These are phyloP conservation scores for Ursus arctos DNA, from an alignment of 2,113 vertebrate genomes.

Conservation along the genomic window DNA sequence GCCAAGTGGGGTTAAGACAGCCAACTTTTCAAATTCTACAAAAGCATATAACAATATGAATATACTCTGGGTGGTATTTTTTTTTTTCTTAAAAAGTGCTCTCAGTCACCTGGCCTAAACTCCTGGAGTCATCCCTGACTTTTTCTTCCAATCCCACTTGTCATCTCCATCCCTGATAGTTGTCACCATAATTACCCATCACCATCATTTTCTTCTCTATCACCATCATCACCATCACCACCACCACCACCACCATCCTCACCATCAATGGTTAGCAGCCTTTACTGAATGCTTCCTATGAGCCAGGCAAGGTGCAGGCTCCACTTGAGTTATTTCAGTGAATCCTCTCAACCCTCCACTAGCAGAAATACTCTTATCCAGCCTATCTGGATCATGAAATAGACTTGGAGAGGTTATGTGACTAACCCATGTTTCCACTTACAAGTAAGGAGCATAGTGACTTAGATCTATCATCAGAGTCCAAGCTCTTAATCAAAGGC, in stretches of 20 bases:
- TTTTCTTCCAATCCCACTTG: neutral
- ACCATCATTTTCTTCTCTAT: neutral
- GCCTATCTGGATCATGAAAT: neutral
- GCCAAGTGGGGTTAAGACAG: accelerated
- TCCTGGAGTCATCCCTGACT: neutral
- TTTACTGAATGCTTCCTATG: neutral
- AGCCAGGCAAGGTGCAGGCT: neutral
- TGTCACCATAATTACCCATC: neutral
- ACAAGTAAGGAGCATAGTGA: neutral
- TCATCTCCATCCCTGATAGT: neutral
- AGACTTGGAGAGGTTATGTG: neutral
- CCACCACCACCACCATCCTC: neutral
- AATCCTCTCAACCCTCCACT: neutral
- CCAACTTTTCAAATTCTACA: neutral
- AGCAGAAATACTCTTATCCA: neutral
- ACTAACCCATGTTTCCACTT: neutral
- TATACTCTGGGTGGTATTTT: neutral
- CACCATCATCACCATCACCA: too few relatives aligned
- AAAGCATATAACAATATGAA: neutral
- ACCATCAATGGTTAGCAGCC: too few relatives aligned
- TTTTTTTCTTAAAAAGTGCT: neutral
- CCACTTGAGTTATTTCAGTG: neutral
- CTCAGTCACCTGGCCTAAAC: neutral
- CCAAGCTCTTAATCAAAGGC: neutral
- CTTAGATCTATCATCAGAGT: neutral